A percentile compares a stretch with the other conserved stretches of the same genome.
Conservation (phyloP, 2,797 vertebrate species). For the Sebastes nivosus region DNA sequence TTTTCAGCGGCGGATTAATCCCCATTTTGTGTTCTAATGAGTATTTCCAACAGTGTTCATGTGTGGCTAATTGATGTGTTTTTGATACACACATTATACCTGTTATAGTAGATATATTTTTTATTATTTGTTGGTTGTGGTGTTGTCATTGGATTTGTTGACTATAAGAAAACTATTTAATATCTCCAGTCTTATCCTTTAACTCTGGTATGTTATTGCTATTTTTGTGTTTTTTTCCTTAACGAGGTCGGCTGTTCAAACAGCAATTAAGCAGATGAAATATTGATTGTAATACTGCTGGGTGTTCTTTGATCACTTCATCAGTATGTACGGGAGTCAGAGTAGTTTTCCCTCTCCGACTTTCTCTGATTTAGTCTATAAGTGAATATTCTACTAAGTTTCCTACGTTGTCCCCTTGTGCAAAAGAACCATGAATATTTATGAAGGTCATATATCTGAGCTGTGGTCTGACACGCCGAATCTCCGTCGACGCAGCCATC, state of each 20-base stretch:
- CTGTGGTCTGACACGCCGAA: conserved; percentile 8
- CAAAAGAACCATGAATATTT: conserved; percentile 47
- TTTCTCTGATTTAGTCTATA: conserved; percentile 9
- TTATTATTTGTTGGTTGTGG: neutral
- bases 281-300: conserved; percentile 18
- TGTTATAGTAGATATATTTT: neutral
- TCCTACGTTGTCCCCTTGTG: conserved; percentile 8
- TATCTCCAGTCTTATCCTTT: neutral
- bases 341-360: neutral
- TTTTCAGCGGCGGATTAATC: neutral
- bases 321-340: conserved; percentile 11
- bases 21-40: neutral
- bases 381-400: conserved; percentile 2
- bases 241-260: neutral
- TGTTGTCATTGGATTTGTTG: neutral
- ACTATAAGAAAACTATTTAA: neutral
- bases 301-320: conserved; percentile 15
- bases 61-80: no score
- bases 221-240: neutral
- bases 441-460: conserved; percentile 59
- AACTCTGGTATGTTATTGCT: neutral
- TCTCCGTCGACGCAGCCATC: neutral
- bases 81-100: no score
- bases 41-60: neutral
- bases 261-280: neutral